Evolutionary conservation across 1,140 invertebrate species (phyloP).

Genomic region (Conopomorpha cramerella): DNA sequence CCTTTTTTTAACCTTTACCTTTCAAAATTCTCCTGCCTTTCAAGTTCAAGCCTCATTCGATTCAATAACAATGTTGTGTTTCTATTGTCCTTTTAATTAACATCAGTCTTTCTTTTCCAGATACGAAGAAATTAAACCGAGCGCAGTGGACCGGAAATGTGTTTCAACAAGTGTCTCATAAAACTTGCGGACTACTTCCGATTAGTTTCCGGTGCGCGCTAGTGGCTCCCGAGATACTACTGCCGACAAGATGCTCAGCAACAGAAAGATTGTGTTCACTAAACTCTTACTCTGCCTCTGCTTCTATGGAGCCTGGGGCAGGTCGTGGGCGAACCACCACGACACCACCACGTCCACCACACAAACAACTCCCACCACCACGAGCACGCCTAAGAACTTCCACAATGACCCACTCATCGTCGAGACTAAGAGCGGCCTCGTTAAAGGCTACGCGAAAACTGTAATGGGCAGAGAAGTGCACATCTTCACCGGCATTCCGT

Average conservation of each 20-base stretch:
- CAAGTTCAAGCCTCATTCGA: too few species aligned
- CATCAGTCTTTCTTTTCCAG: constrained; percentile 22
- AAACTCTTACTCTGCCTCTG: constrained; percentile 38
- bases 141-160: constrained; percentile 30
- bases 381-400: constrained; percentile 57
- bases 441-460: constrained; percentile 76
- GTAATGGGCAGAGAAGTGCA: constrained; percentile 83
- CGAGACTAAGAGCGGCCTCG: constrained; percentile 76
- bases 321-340: constrained; percentile 59
- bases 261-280: constrained; percentile 37
- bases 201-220: constrained; percentile 28
- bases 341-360: constrained; percentile 55
- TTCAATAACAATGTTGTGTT: background rate
- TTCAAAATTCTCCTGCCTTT: too few species aligned
- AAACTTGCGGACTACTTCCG: constrained; percentile 42
- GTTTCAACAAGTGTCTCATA: constrained; percentile 41
- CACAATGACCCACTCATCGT: constrained; percentile 76
- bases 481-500: constrained; percentile 92
- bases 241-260: constrained; percentile 27
- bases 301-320: constrained; percentile 21
- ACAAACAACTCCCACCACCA: constrained; percentile 56
- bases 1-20: too few species aligned
- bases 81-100: background rate
- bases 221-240: constrained; percentile 10
- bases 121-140: background rate